phyloP scores from a whole-genome alignment of 2,113 vertebrate species.

The Corythornis vintsioides region DNA sequence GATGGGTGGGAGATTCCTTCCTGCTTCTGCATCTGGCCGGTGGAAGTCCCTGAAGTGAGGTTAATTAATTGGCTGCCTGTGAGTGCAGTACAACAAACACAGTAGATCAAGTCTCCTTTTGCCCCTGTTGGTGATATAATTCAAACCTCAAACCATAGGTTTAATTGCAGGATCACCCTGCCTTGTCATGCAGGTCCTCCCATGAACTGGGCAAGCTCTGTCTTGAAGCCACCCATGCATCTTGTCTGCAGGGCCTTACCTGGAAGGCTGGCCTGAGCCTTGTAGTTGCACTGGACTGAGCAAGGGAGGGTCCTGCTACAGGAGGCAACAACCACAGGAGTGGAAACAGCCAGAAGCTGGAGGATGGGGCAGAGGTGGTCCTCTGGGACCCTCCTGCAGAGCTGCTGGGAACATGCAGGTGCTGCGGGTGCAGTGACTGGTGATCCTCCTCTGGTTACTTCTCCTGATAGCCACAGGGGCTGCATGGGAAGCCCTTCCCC shows the following conservation, averaged over 20 bases:
- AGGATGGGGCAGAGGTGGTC: not conserved
- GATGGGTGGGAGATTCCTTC: not conserved
- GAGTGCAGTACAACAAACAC: not conserved
- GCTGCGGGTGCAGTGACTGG: rapidly evolving
- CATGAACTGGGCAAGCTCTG: not conserved
- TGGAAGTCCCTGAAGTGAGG: not conserved
- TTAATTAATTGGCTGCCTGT: not conserved
- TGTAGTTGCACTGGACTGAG: rapidly evolving
- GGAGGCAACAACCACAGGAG: rapidly evolving
- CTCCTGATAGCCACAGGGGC: rapidly evolving
- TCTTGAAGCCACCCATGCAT: rapidly evolving
- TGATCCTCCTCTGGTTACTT: rapidly evolving
- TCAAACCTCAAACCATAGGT: not conserved
- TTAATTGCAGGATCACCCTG: not conserved
- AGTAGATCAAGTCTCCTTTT: not conserved
- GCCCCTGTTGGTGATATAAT: not conserved
- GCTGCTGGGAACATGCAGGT: not conserved
- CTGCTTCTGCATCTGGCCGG: not conserved
- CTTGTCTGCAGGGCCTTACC: not conserved
- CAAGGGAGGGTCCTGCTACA: not conserved
- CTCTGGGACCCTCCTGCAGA: not conserved
- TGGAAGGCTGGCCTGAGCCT: rapidly evolving
- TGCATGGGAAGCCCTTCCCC: not conserved
- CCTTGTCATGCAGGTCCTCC: not conserved
- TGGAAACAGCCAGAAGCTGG: not conserved